A percentile compares a stretch with the other conserved stretches of the same genome.
Conservation (phyloP, 1,140 invertebrate species). For the Phenacoccus solenopsis region DNA sequence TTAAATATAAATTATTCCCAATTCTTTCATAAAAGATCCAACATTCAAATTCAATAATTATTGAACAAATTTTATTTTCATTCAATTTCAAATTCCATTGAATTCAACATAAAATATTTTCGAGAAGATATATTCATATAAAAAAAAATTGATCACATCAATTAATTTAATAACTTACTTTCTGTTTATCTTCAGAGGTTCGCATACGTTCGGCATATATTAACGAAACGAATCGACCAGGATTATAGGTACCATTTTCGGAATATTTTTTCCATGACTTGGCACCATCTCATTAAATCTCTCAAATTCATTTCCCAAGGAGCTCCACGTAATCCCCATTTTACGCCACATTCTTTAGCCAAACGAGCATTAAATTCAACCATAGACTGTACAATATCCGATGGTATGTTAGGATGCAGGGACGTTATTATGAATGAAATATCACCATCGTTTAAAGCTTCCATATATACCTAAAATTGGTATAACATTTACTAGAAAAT, state of each 20-base stretch:
- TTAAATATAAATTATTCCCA: too few species aligned
- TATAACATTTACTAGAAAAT: too few species aligned
- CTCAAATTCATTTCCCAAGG: conserved; percentile 97
- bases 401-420: conserved; percentile 36
- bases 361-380: conserved; percentile 56
- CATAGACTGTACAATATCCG: conserved; percentile 51
- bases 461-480: conserved; percentile 76
- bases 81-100: too few species aligned
- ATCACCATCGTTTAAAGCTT: conserved; percentile 64
- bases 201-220: conserved; percentile 75
- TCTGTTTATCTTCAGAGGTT: conserved; percentile 51
- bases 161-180: conserved; percentile 33
- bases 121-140: too few species aligned
- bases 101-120: too few species aligned
- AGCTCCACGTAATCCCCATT: conserved; percentile 59
- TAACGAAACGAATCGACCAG: conserved; percentile 54
- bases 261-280: conserved; percentile 38
- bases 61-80: too few species aligned
- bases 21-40: too few species aligned
- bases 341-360: conserved; percentile 42
- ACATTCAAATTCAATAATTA: too few species aligned
- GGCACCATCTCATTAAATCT: conserved; percentile 88
- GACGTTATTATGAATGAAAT: conserved; percentile 43
- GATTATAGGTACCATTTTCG: conserved; percentile 32
- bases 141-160: too few species aligned